phyloP scores from a whole-genome alignment of 1,140 invertebrate genomes.

The Drosophila tristis region DNA sequence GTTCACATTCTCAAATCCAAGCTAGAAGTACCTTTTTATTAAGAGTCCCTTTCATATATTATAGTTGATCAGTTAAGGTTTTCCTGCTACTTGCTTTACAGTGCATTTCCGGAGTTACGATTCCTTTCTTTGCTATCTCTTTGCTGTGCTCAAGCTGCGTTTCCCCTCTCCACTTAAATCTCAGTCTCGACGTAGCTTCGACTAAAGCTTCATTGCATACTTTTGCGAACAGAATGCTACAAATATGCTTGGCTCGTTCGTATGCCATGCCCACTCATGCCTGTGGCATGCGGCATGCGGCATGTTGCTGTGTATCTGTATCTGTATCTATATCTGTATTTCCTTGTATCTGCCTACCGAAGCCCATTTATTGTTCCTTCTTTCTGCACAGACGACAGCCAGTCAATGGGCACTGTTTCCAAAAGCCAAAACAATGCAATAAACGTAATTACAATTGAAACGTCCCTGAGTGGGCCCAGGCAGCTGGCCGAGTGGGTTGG shows the following conservation, averaged over 20 bases:
- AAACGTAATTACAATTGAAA: slow-evolving; percentile 75
- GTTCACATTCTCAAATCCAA: too few species aligned
- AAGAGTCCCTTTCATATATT: too few species aligned
- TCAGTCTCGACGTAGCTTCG: slow-evolving; percentile 39
- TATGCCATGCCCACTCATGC: slow-evolving; percentile 12
- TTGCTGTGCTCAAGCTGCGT: not conserved
- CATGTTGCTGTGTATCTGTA: not conserved
- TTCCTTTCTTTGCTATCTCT: not conserved
- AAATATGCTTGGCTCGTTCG: slow-evolving; percentile 50
- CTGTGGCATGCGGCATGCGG: not conserved
- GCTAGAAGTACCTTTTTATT: too few species aligned
- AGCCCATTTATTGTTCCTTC: slow-evolving; percentile 11
- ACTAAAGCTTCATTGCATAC: slow-evolving; percentile 62
- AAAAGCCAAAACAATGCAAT: slow-evolving; percentile 64
- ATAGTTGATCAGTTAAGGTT: too few species aligned
- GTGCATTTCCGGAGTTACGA: slow-evolving; percentile 19
- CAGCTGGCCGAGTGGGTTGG: slow-evolving; percentile 5
- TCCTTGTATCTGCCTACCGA: slow-evolving; percentile 24
- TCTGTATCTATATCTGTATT: not conserved
- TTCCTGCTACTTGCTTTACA: slow-evolving; percentile 5
- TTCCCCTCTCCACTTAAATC: slow-evolving; percentile 35
- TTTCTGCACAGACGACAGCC: slow-evolving; percentile 13
- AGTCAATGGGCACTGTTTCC: slow-evolving; percentile 35
- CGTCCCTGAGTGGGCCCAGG: slow-evolving; percentile 3
- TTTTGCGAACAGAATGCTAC: slow-evolving; percentile 59